Evolutionary conservation across 2,888 invertebrate species (phyloP).

Genomic region (Altica lythri): DNA sequence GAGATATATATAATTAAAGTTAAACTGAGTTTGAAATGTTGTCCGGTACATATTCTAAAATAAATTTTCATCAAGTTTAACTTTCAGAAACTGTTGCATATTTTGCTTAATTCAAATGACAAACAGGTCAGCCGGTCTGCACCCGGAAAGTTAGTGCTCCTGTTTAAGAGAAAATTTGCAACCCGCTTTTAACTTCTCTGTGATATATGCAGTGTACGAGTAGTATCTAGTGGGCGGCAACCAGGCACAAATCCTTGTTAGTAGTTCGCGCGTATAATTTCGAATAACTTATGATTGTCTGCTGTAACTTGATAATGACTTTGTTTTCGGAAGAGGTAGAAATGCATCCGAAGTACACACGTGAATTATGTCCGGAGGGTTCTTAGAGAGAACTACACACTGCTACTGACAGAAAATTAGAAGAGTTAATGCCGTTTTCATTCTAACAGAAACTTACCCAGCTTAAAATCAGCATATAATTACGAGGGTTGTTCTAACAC

Average conservation of each 20-base stretch:
- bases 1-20: too few species aligned
- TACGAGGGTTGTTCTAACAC: too few species aligned
- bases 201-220: constrained; percentile 33
- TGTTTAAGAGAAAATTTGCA: constrained; percentile 33
- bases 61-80: constrained; percentile 9
- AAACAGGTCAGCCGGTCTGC: constrained; percentile 29
- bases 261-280: constrained; percentile 45
- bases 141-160: constrained; percentile 12
- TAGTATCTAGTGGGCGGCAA: constrained; percentile 34
- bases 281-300: constrained; percentile 50
- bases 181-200: constrained; percentile 36
- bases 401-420: constrained; percentile 31
- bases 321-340: constrained; percentile 45
- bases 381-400: constrained; percentile 28
- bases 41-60: too few species aligned
- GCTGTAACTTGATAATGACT: constrained; percentile 49
- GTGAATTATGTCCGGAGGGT: constrained; percentile 27
- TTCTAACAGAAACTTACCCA: background rate
- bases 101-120: constrained; percentile 20
- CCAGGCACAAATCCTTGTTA: constrained; percentile 43
- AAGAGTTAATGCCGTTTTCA: constrained; percentile 27
- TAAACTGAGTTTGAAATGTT: too few species aligned
- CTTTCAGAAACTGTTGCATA: constrained; percentile 13
- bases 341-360: constrained; percentile 16
- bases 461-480: too few species aligned